Base-by-base conservation (phyloP, 2,888 invertebrate genomes). In the Emmelina monodactyla region DNA sequence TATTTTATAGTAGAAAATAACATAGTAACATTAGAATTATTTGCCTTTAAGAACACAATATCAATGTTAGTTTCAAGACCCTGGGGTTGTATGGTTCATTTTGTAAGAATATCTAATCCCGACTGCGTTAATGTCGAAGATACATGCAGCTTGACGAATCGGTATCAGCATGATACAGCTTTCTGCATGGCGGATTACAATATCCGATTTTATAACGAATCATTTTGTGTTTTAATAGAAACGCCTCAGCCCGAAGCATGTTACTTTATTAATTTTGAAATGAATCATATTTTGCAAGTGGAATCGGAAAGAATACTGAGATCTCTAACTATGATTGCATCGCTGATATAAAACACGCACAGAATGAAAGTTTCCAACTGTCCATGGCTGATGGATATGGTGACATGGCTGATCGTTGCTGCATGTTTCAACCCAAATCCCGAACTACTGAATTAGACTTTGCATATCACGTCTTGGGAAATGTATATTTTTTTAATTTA, bases 181-280 rank as follows among this genome's bases (percentile, higher is more conserved):
- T 79, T 61, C 65, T 76, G 79, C 79, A 79, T 79, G 79, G 76
- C 75, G 72, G 73, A 75, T 67, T 58, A 63, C 50, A 62, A 53
- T 60, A 64, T 73, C 73, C 73, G 62, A 59, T 67, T 78, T 70
- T 65, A 64, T 67, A 62, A 45, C 4, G 11, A 5, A 62, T 66
- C 64, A 60, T 58, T 73, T 71, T 68, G 55, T 76, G 72, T 73
- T 70, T 66, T 47, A 51, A 70, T 76, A 79, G 75, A 69, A 61
- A 66, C 63, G 78, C 75, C 78, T 76, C 69, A 61, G 78, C 76
- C 75, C 76, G 66, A 68, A 62, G 79, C 79, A 79, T 79, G 78
- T 67, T 69, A 55, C 53, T 62, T 62, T 62, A 25, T 25, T 25
- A 25, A 25, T 25, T 7, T 25, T 25, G n/a, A n/a, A 59, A 62